These are phyloP conservation scores for Masticophis lateralis DNA, from an alignment of 2,797 vertebrate genomes.

Conservation along the genomic window DNA sequence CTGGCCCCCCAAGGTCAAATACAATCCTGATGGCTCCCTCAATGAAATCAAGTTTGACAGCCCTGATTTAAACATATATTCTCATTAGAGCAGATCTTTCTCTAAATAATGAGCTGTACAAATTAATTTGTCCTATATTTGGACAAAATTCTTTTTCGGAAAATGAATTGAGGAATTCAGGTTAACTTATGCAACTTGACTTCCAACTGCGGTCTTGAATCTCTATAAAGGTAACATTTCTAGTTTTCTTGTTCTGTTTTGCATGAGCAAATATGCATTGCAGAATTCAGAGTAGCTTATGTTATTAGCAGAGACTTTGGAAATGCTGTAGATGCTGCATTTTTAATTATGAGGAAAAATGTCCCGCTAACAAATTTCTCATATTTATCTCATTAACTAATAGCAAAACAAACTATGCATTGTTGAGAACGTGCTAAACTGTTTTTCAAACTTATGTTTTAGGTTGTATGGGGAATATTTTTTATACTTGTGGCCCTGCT, in stretches of 20 bases:
- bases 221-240: not conserved
- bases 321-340: not conserved
- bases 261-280: not conserved
- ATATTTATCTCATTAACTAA: constrained; percentile 1
- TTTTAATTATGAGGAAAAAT: not conserved
- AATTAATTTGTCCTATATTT: not conserved
- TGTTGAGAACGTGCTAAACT: constrained; percentile 19
- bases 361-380: not conserved
- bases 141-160: not conserved
- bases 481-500: constrained; percentile 93
- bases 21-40: too few relatives aligned
- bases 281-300: not conserved
- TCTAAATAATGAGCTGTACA: not conserved
- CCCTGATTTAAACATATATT: not conserved
- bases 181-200: not conserved
- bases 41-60: too few relatives aligned
- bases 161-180: not conserved
- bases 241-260: not conserved
- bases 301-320: not conserved
- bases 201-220: not conserved
- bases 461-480: constrained; percentile 91
- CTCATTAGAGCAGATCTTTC: not conserved
- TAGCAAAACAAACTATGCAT: not conserved
- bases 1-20: too few relatives aligned
- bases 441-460: constrained; percentile 54